Evolutionary conservation across 2,797 vertebrate genomes (phyloP), one percentile per base, ranked within the genome.

Genomic region (Rousettus madagascariensis): DNA sequence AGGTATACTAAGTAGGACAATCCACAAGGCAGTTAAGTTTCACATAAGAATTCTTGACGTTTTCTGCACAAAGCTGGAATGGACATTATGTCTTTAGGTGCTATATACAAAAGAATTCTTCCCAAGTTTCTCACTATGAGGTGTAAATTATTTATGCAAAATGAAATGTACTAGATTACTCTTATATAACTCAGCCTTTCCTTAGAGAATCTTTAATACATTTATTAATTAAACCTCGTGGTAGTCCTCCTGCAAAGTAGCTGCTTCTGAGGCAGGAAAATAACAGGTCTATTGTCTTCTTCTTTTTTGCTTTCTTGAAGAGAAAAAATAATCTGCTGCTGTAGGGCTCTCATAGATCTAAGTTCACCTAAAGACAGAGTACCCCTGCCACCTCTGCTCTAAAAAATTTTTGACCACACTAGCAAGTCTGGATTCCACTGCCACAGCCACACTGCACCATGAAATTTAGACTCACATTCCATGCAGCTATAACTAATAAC

Each of bases 111-210:
- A 92, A 93, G 74, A 41, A 82, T 86, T 80, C 68, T 17, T 33
- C 85, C 90, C 85, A 75, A 85, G 74, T 30, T 68, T 88, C 96
- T 97, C 78, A 92, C 85, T 46, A 12, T 0, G 65, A 96, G 82
- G 85, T 96, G 59, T 96, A 92, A 96, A 95, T 94, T 94, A 97
- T 92, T 97, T 85, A 92, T 86, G 85, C 86, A 93, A 92, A 93
- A 90, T 75, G 93, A 93, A 90, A 95, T 89, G 90, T 38, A 88
- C 80, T 30, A 38, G 85, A 95, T 95, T n/a, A 75, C 10, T 66
- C 82, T 96, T 97, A 94, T 5, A 91, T 95, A 97, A 91, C 91
- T 82, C 36, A 71, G 93, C 84, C 72, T 92, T 96, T 74, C 94
- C 90, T 95, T 33, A 71, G 88, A 77, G 94, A 86, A 61, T 87